Evolutionary conservation across 2,888 invertebrate genomes (phyloP).

Genomic region (Tachina fera): DNA sequence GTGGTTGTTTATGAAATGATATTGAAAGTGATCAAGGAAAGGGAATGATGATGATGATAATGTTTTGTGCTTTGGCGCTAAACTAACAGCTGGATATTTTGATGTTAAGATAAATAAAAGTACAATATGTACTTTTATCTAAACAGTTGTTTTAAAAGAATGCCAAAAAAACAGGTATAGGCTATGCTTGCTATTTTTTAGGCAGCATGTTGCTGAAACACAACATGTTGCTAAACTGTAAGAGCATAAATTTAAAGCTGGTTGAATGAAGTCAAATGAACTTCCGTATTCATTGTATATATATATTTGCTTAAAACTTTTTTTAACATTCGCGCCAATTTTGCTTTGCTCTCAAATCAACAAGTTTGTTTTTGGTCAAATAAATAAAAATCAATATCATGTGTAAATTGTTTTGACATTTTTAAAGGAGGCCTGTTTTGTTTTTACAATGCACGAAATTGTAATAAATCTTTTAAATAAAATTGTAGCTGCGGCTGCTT

Average conservation of each 20-base stretch:
- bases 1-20: constrained; percentile 63
- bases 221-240: constrained; percentile 3
- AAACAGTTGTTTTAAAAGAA: not conserved
- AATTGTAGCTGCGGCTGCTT: constrained; percentile 58
- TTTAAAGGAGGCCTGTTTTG: constrained; percentile 72
- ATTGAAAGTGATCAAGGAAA: constrained; percentile 58
- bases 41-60: constrained; percentile 19
- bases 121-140: not conserved
- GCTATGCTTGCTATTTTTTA: not conserved
- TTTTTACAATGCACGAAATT: constrained; percentile 73
- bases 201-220: constrained; percentile 22
- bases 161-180: too few relatives aligned
- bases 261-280: not conserved
- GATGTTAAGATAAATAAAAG: constrained; percentile 14
- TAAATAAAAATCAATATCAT: constrained; percentile 68
- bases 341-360: constrained; percentile 60
- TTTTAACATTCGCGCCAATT: constrained; percentile 48
- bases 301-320: not conserved
- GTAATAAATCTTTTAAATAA: constrained; percentile 73
- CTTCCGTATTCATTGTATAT: too few relatives aligned
- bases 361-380: constrained; percentile 69
- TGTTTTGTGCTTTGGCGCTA: constrained; percentile 68
- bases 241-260: not conserved
- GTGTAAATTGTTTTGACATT: constrained; percentile 70
- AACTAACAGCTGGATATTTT: constrained; percentile 65